These are phyloP conservation scores for Myodes glareolus DNA, from an alignment of 2,113 vertebrate species.

Conservation along the genomic window DNA sequence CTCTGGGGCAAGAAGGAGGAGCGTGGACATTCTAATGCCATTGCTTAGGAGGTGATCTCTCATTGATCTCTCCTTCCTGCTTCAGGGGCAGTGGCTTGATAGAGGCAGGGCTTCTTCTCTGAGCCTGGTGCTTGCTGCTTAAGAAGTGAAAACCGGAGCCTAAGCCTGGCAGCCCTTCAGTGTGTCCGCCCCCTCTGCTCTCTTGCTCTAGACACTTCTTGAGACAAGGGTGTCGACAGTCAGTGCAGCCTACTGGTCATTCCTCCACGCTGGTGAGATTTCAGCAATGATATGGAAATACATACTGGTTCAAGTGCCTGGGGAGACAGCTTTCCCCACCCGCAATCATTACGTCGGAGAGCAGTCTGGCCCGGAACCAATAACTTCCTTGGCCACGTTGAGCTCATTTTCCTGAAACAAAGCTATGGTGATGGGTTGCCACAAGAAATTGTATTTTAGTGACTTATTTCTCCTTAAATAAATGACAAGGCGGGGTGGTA, in stretches of 20 bases:
- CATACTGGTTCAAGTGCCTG: conserved; percentile 77
- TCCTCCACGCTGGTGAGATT: conserved; percentile 56
- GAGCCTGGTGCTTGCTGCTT: background rate
- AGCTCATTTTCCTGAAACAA: background rate
- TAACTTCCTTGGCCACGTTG: conserved; percentile 30
- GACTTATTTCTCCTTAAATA: background rate
- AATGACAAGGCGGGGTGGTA: background rate
- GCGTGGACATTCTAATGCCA: conserved; percentile 53
- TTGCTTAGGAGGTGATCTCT: conserved; percentile 42
- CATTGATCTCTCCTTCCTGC: conserved; percentile 40
- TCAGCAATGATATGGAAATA: conserved; percentile 72
- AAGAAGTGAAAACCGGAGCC: conserved; percentile 22
- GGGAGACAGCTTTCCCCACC: conserved; percentile 62
- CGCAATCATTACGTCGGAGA: conserved; percentile 77
- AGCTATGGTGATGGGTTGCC: background rate
- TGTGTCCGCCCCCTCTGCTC: conserved; percentile 57
- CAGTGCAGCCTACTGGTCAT: background rate
- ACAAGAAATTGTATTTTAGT: background rate
- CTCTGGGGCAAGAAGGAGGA: conserved; percentile 56
- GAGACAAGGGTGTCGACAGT: conserved; percentile 47
- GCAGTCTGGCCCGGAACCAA: conserved; percentile 57
- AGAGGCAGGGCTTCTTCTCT: conserved; percentile 13
- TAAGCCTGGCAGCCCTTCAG: conserved; percentile 57
- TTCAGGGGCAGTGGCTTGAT: background rate
- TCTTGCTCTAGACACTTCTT: conserved; percentile 49